Evolutionary conservation across 2,797 vertebrate genomes (phyloP).

Genomic region (Paedocypris micromegethes): DNA sequence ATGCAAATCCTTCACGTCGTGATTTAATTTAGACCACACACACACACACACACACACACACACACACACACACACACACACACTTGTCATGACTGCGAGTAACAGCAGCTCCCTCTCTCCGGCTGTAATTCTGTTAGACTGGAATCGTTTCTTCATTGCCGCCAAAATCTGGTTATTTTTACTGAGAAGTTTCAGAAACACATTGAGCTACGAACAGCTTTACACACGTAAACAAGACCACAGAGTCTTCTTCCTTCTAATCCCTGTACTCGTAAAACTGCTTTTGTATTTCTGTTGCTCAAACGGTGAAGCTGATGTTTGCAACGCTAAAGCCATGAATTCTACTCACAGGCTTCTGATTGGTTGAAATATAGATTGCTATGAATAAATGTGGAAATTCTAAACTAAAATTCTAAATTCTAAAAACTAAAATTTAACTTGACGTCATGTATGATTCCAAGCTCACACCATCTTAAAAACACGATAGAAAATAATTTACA

Average conservation of each 20-base stretch:
- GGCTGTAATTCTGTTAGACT: constrained; percentile 3
- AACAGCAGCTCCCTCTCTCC: constrained; percentile 7
- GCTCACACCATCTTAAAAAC: no score
- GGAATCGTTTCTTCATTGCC: not conserved
- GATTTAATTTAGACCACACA: constrained; percentile 25
- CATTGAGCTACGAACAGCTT: constrained; percentile 6
- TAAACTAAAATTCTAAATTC: no score
- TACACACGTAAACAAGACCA: constrained; percentile 6
- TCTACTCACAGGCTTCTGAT: no score
- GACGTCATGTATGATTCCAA: no score
- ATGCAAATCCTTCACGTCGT: constrained; percentile 1
- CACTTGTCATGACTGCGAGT: constrained; percentile 1
- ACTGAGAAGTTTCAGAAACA: constrained; percentile 5
- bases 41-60: constrained; percentile 20
- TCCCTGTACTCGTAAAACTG: no score
- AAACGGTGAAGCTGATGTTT: no score
- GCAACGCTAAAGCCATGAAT: no score
- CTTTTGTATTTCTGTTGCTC: no score
- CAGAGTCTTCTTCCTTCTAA: not conserved
- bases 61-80: constrained; percentile 32
- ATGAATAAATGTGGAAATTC: no score
- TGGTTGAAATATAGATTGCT: no score
- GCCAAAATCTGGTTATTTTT: not conserved
- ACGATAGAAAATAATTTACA: no score
- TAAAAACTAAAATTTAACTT: no score